Base-by-base conservation (phyloP, 2,113 vertebrate genomes). In the Willisornis vidua region DNA sequence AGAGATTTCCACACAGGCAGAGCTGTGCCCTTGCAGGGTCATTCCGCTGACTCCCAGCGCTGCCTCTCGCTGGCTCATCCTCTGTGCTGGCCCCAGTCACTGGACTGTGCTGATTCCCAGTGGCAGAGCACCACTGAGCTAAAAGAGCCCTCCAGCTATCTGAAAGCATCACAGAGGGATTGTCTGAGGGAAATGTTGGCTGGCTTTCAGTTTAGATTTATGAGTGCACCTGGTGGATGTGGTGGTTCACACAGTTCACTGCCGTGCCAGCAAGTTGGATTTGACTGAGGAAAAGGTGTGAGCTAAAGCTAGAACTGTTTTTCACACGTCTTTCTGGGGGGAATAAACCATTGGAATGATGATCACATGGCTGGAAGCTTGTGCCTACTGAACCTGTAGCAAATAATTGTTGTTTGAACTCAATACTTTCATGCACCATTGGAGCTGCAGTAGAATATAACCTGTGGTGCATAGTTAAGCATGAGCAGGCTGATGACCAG, bases 341-440 rank as follows among this genome's bases (percentile, higher is more conserved):
- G 13, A 17, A 20, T 37, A 61, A 75, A 41, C 15, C 13, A 57
- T 31, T 31, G 41, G 49, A 84, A 61, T 90, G 81, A 79, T 61
- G 70, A 82, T 82, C 74, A 73, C 51, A 3, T 62, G 78, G 74
- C 81, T 94, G 77, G 81, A 79, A 92, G 51, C 85, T 94, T 94
- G 43, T 95, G 93, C 81, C 87, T 93, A 43, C 37, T 75, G 76
- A 90, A 86, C 58, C 35, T 29, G 11, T 29, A 90, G 83, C 82
- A 91, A 85, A 46, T 91, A 87, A 73, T 80, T 63, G 55, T 68
- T 96, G 80, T 74, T 91, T 89, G 87, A 96, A 85, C 77, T 75
- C 83, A 29, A 19, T 91, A 57, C 33, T 96, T 91, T 87, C 83
- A 52, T 86, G 90, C 51, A 66, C 71, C 68, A n/a, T 26, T 62